Conservation (phyloP, 1,140 invertebrate species). For the Heliothis virescens region DNA sequence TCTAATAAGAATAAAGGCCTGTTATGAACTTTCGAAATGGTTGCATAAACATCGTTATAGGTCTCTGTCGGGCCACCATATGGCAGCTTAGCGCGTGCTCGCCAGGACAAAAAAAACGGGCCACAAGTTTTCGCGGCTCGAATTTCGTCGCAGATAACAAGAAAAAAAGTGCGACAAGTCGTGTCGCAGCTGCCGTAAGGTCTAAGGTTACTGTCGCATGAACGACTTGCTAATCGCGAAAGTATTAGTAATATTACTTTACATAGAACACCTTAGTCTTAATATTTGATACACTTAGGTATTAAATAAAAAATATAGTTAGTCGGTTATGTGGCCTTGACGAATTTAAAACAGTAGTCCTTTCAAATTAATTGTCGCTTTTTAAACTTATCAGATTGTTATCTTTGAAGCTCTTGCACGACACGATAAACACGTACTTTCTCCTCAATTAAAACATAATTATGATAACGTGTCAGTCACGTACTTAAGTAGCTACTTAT, state of each 20-base stretch:
- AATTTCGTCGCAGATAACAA: slow-evolving; percentile 71
- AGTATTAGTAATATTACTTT: neutral
- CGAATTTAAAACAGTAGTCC: too few species aligned
- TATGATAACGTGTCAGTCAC: too few species aligned
- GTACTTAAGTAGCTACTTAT: too few species aligned
- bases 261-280: neutral
- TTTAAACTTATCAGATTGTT: too few species aligned
- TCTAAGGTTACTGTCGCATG: slow-evolving; percentile 77
- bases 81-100: slow-evolving; percentile 80
- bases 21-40: slow-evolving; percentile 32
- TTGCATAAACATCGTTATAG: slow-evolving; percentile 40
- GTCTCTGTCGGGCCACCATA: slow-evolving; percentile 67
- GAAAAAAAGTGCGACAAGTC: slow-evolving; percentile 71
- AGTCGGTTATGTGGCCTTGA: too few species aligned
- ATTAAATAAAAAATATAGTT: too few species aligned
- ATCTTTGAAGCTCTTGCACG: too few species aligned
- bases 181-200: slow-evolving; percentile 72
- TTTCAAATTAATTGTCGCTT: too few species aligned
- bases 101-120: slow-evolving; percentile 65
- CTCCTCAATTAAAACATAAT: too few species aligned
- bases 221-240: slow-evolving; percentile 42
- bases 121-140: slow-evolving; percentile 75
- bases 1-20: slow-evolving; percentile 27
- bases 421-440: too few species aligned
- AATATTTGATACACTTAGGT: neutral